Evolutionary conservation across 2,797 vertebrate species (phyloP), one percentile per base, ranked within the genome.

Genomic region (Ctenopoma kingsleyae): DNA sequence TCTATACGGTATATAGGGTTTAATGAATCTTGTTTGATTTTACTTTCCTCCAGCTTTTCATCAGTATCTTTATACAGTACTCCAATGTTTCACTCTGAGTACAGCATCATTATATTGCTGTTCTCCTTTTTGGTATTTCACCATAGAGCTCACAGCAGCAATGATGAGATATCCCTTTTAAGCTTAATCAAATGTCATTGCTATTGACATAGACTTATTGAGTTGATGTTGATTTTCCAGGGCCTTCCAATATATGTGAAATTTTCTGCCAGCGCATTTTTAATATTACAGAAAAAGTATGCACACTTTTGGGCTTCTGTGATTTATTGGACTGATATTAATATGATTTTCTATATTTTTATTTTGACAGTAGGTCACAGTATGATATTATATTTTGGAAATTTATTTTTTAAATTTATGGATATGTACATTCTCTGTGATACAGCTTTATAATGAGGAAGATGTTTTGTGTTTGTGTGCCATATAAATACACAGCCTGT

Each of bases 191-290:
- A 95, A 95, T 94, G 90, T 92, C 91, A 93, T 78, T 70, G 62
- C 74, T 94, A 73, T 94, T 94, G 94, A 94, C 92, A 89, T 89
- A 91, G 87, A 91, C 87, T 90, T 93, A 90, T 91, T 89, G 81
- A 74, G 70, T 83, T 86, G 90, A 92, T 88, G 91, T 92, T 88
- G 87, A 86, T 91, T 91, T 92, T 91, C 77, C 80, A 80, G 74
- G 86, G 74, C 71, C 86, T 83, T 92, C 85, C 81, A 89, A 90
- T 93, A 90, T 87, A 91, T 84, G 74, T 78, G 86, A 86, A 86
- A 82, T 83, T 79, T 89, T 80, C 81, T 73, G 66, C 65, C 67
- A 58, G 71, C 69, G 64, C 74, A 64, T 91, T 87, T 91, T 92
- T 91, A 91, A 92, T 94, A 92, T 93, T 82, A 78, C 64, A 80